Percentiles rank a stretch among this genome's conserved stretches.
These are phyloP conservation scores for Sphenodon punctatus DNA, from an alignment of 2,797 vertebrate genomes.

Conservation along the genomic window DNA sequence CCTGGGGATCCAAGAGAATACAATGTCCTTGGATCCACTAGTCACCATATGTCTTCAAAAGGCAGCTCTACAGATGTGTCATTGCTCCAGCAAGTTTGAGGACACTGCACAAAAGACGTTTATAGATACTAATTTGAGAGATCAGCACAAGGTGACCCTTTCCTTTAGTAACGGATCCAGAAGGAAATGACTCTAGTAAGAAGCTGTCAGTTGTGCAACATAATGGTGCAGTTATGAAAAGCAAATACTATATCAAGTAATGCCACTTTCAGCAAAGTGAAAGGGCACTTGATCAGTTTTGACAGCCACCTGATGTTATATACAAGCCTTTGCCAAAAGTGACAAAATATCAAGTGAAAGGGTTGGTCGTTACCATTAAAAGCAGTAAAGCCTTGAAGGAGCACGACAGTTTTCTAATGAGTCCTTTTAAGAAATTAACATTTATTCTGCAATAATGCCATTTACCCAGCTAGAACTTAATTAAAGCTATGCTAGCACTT, in stretches of 20 bases:
- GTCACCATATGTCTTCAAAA: constrained; percentile 29
- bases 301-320: constrained; percentile 18
- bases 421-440: not conserved
- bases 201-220: not conserved
- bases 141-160: not conserved
- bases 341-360: not conserved
- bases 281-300: constrained; percentile 21
- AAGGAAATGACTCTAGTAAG: not conserved
- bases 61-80: constrained; percentile 2
- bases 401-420: not conserved
- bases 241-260: not conserved
- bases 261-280: constrained; percentile 22
- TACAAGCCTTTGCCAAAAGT: constrained; percentile 15
- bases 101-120: not conserved
- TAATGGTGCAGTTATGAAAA: not conserved
- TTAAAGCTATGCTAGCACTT: not conserved
- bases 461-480: not conserved
- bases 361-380: not conserved
- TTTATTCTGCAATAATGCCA: not conserved
- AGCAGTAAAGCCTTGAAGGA: not conserved
- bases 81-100: constrained; percentile 24
- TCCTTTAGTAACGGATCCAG: not conserved
- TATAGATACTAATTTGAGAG: not conserved
- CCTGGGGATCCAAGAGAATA: constrained; percentile 34
- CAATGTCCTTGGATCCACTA: constrained; percentile 49